These are phyloP conservation scores for Leptopilina boulardi DNA, from an alignment of 1,140 invertebrate genomes.

Conservation along the genomic window DNA sequence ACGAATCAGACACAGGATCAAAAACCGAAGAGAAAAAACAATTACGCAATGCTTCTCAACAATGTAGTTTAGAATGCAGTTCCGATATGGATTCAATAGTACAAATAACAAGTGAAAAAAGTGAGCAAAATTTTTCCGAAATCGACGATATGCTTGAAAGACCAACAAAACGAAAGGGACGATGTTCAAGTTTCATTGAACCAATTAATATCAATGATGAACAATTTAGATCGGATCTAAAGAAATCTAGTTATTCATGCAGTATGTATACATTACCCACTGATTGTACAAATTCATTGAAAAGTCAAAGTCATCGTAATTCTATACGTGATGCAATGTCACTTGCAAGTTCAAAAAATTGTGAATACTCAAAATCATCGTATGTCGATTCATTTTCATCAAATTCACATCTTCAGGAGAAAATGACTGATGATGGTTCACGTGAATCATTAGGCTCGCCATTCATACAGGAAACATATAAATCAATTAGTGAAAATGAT, in stretches of 20 bases:
- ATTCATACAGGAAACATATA: conserved; percentile 40
- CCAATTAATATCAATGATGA: conserved; percentile 40
- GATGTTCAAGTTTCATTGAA: conserved; percentile 52
- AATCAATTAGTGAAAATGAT: conserved; percentile 39
- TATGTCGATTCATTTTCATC: conserved; percentile 55
- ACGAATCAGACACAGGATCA: conserved; percentile 71
- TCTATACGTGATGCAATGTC: conserved; percentile 68
- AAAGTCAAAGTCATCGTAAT: conserved; percentile 62
- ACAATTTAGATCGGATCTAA: conserved; percentile 36
- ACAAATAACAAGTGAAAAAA: conserved; percentile 74
- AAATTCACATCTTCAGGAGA: conserved; percentile 57
- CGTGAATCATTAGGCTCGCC: conserved; percentile 52
- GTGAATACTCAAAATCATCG: conserved; percentile 60
- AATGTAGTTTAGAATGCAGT: conserved; percentile 82
- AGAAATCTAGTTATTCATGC: conserved; percentile 61
- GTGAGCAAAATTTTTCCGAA: conserved; percentile 71
- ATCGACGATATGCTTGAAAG: conserved; percentile 60
- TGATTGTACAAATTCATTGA: conserved; percentile 52
- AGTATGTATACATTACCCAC: conserved; percentile 66
- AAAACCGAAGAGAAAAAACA: conserved; percentile 76
- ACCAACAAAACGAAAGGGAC: conserved; percentile 32
- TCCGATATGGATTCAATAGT: conserved; percentile 85
- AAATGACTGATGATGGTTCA: conserved; percentile 44
- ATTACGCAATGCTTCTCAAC: conserved; percentile 77
- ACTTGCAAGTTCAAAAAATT: conserved; percentile 61